These are phyloP conservation scores for Popillia japonica DNA, from an alignment of 1,140 invertebrate genomes.

Conservation along the genomic window DNA sequence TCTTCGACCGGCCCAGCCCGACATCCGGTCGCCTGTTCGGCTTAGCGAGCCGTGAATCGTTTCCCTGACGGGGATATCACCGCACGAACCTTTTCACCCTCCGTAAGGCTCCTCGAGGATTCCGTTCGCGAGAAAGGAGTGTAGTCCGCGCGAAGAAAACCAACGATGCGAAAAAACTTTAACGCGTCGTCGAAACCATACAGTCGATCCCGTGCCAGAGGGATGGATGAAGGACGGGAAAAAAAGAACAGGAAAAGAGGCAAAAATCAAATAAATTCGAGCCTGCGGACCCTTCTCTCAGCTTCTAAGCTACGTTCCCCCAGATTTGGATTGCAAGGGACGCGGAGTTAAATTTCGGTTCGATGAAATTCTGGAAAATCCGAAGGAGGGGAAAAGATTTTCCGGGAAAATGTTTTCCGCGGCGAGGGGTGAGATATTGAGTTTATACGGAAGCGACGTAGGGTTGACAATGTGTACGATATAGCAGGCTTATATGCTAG, in stretches of 20 bases:
- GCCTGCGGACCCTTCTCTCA: not conserved
- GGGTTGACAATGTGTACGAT: not conserved
- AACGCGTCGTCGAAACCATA: conserved; percentile 23
- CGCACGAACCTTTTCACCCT: too few relatives aligned
- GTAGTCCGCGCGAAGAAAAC: not conserved
- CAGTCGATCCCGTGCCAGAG: not conserved
- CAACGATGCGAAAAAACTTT: conserved; percentile 26
- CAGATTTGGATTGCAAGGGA: not conserved
- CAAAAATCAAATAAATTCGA: conserved; percentile 28
- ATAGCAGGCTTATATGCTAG: not conserved
- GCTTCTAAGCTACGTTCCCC: not conserved
- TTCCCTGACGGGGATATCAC: not conserved
- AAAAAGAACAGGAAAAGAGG: not conserved
- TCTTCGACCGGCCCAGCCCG: not conserved
- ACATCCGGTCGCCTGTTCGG: conserved; percentile 20
- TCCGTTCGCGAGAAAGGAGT: not conserved
- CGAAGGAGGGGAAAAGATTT: not conserved
- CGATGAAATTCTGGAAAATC: conserved; percentile 18
- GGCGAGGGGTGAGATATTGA: not conserved
- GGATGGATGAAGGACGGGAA: not conserved
- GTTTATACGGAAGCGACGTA: not conserved
- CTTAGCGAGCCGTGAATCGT: conserved; percentile 20
- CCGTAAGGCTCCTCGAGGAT: not conserved
- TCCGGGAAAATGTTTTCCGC: not conserved
- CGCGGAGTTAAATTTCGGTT: conserved; percentile 20